Conservation (phyloP, 2,888 invertebrate genomes). For the Drosophila ustulata region DNA sequence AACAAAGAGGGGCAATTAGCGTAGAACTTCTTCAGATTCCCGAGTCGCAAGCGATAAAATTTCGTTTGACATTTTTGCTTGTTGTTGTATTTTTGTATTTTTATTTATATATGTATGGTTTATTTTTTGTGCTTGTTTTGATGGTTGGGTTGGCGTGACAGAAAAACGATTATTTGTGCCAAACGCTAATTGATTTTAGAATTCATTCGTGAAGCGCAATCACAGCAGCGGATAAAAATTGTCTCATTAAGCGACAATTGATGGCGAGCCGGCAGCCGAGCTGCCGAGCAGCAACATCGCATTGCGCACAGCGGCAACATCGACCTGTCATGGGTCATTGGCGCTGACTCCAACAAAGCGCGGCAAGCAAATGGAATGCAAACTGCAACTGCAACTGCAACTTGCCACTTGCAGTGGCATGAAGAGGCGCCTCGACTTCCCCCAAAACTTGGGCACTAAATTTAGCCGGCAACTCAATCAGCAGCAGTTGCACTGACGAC, state of each 20-base stretch:
- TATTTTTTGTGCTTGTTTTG: constrained; percentile 42
- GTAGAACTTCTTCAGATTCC: constrained; percentile 37
- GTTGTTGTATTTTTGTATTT: constrained; percentile 3
- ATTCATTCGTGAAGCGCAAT: constrained; percentile 76
- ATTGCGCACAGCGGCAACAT: constrained; percentile 11
- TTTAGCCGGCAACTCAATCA: constrained; percentile 76
- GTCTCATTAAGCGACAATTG: constrained; percentile 84
- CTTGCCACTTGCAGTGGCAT: constrained; percentile 22
- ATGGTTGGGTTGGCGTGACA: constrained; percentile 72
- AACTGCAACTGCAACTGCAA: constrained; percentile 16
- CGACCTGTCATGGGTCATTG: constrained; percentile 76
- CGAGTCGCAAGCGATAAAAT: constrained; percentile 28
- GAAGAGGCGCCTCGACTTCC: constrained; percentile 47
- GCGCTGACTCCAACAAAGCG: constrained; percentile 40
- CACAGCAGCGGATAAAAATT: constrained; percentile 49
- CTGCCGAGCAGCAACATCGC: constrained; percentile 56
- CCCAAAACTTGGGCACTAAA: constrained; percentile 41
- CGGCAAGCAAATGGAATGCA: constrained; percentile 12
- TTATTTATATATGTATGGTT: constrained; percentile 25
- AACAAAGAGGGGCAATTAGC: constrained; percentile 50
- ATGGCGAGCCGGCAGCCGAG: constrained; percentile 64
- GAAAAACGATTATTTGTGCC: constrained; percentile 82
- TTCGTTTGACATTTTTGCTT: constrained; percentile 36
- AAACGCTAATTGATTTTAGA: constrained; percentile 84
- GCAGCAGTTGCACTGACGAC: constrained; percentile 65